These are phyloP conservation scores for Polyodon spathula DNA, from an alignment of 2,113 vertebrate species.

Conservation along the genomic window DNA sequence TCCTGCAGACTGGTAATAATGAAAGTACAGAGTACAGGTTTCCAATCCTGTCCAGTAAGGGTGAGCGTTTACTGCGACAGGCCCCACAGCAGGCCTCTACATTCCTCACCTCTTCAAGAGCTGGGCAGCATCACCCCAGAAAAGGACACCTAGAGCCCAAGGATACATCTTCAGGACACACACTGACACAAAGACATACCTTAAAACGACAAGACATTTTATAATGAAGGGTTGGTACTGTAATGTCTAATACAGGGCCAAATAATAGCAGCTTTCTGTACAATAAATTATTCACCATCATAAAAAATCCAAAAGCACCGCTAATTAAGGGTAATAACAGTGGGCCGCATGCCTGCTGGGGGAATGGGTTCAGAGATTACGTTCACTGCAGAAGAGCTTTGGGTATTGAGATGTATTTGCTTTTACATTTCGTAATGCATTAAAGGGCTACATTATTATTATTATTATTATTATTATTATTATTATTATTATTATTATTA, in stretches of 20 bases:
- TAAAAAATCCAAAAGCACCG: conserved; percentile 10
- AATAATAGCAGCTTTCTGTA: conserved; percentile 4
- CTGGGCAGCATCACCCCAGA: too few relatives aligned
- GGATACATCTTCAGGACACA: too few relatives aligned
- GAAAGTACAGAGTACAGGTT: too few relatives aligned
- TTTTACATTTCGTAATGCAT: conserved; percentile 9
- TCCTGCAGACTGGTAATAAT: too few relatives aligned
- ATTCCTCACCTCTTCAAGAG: too few relatives aligned
- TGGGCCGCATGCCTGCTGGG: conserved; percentile 44
- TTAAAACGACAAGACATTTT: too few relatives aligned
- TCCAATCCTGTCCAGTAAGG: too few relatives aligned
- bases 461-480: neutral
- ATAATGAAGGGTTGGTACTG: neutral
- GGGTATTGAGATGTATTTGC: conserved; percentile 45
- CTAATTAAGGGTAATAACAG: conserved; percentile 48
- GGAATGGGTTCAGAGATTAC: conserved; percentile 2
- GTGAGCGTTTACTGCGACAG: too few relatives aligned
- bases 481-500: too few relatives aligned
- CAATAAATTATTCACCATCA: conserved; percentile 13
- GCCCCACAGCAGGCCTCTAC: too few relatives aligned
- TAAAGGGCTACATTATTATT: conserved; percentile 18
- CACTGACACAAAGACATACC: too few relatives aligned
- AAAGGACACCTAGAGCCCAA: too few relatives aligned
- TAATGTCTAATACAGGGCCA: neutral
- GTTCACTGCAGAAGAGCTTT: conserved; percentile 13